Conservation (phyloP, 2,113 vertebrate species). For the Polyodon spathula region DNA sequence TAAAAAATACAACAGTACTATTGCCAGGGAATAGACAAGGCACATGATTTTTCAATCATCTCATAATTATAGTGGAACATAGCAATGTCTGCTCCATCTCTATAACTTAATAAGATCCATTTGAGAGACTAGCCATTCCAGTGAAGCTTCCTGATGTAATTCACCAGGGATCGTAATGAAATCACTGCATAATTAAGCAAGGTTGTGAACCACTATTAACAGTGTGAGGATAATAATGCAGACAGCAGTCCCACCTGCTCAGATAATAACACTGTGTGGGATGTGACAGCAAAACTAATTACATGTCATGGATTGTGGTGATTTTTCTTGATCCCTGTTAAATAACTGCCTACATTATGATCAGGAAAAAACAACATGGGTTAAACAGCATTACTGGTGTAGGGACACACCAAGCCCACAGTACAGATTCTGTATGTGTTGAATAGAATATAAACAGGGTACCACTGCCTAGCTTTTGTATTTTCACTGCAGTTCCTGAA, state of each 20-base stretch:
- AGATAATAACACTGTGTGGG: constrained; percentile 13
- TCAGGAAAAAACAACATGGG: constrained; percentile 19
- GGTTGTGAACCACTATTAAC: constrained; percentile 17
- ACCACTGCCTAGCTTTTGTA: too few relatives aligned
- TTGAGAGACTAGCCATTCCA: not conserved
- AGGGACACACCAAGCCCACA: not conserved
- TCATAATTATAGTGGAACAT: not conserved
- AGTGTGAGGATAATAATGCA: constrained; percentile 16
- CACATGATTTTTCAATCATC: not conserved
- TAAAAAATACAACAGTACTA: too few relatives aligned
- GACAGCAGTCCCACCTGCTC: constrained; percentile 18
- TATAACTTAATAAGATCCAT: not conserved
- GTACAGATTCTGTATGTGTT: not conserved
- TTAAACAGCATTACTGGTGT: constrained; percentile 11
- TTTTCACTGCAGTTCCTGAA: too few relatives aligned
- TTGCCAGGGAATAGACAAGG: too few relatives aligned
- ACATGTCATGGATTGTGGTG: constrained; percentile 18
- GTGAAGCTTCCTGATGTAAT: constrained; percentile 1
- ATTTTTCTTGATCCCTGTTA: constrained; percentile 24
- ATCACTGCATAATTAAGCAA: constrained; percentile 17
- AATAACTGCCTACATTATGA: constrained; percentile 21
- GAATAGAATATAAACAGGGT: too few relatives aligned
- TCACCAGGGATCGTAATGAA: constrained; percentile 9
- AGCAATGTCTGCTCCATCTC: not conserved
- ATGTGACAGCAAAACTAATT: constrained; percentile 19